A percentile compares a stretch with the other conserved stretches of the same genome.
These are phyloP conservation scores for Steinernema carpocapsae DNA, from an alignment of 2,888 invertebrate species.

Conservation along the genomic window DNA sequence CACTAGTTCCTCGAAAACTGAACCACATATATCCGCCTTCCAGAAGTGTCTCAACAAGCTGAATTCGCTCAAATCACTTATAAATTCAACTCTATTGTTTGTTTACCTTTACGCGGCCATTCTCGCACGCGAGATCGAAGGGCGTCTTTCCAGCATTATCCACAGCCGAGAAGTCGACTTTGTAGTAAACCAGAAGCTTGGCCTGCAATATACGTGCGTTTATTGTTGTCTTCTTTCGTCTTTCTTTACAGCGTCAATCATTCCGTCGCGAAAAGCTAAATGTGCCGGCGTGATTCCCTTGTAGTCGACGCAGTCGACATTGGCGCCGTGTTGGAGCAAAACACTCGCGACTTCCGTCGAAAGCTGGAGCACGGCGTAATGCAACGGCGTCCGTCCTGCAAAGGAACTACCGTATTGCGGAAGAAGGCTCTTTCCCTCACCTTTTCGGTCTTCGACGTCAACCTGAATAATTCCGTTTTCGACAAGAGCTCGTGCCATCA, in stretches of 20 bases:
- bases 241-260: conserved; percentile 50
- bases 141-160: conserved; percentile 71
- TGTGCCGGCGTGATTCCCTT: conserved; percentile 49
- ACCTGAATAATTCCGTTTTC: conserved; percentile 46
- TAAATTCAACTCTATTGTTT: neutral
- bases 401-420: neutral
- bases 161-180: conserved; percentile 48
- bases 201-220: conserved; percentile 63
- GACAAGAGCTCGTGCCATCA: conserved; percentile 48
- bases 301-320: conserved; percentile 49
- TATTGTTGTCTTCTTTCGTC: neutral
- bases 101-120: conserved; percentile 69
- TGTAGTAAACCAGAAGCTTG: conserved; percentile 70
- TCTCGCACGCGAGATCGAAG: conserved; percentile 72
- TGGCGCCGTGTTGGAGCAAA: conserved; percentile 45
- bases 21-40: conserved; percentile 17
- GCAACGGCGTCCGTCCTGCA: conserved; percentile 52
- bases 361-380: conserved; percentile 48
- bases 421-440: conserved; percentile 30
- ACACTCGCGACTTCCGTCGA: conserved; percentile 48
- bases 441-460: conserved; percentile 51
- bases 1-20: neutral
- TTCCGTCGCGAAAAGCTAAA: conserved; percentile 51
- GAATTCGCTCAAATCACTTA: neutral
- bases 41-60: neutral